Conservation (phyloP, 1,140 invertebrate species). For the Hydropsyche tenuis region DNA sequence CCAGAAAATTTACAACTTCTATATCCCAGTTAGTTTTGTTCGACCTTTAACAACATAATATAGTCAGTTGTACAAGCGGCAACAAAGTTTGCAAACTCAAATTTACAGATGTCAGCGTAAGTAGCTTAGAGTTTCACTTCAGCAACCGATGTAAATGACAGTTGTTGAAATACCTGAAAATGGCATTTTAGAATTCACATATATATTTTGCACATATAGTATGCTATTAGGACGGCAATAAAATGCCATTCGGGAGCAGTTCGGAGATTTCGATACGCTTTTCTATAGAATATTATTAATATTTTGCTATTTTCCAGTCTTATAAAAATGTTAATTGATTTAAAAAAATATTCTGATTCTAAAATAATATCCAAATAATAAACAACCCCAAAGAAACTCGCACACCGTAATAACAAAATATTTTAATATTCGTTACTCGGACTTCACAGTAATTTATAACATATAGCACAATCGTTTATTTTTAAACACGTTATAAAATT, state of each 20-base stretch:
- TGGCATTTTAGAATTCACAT: conserved; percentile 20
- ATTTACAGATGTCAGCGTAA: conserved; percentile 27
- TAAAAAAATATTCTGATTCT: too few relatives aligned
- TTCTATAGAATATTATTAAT: too few relatives aligned
- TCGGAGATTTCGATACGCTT: too few relatives aligned
- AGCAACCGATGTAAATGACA: conserved; percentile 26
- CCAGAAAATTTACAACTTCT: too few relatives aligned
- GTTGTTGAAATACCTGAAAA: conserved; percentile 31
- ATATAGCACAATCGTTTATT: conserved; percentile 19
- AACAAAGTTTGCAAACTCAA: conserved; percentile 27
- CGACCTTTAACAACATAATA: not conserved
- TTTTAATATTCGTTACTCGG: too few relatives aligned
- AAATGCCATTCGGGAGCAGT: too few relatives aligned
- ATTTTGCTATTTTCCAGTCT: too few relatives aligned
- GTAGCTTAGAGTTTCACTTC: conserved; percentile 20
- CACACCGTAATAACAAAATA: not conserved
- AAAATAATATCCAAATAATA: not conserved
- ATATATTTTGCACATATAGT: not conserved
- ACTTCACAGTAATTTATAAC: conserved; percentile 4
- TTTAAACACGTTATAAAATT: conserved; percentile 28
- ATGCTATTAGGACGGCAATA: too few relatives aligned
- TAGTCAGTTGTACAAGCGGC: conserved; percentile 19
- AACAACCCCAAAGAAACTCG: not conserved
- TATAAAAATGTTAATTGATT: too few relatives aligned
- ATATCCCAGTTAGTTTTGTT: too few relatives aligned